Base-by-base conservation (phyloP, 2,888 invertebrate species). In the Drosophila eohydei region DNA sequence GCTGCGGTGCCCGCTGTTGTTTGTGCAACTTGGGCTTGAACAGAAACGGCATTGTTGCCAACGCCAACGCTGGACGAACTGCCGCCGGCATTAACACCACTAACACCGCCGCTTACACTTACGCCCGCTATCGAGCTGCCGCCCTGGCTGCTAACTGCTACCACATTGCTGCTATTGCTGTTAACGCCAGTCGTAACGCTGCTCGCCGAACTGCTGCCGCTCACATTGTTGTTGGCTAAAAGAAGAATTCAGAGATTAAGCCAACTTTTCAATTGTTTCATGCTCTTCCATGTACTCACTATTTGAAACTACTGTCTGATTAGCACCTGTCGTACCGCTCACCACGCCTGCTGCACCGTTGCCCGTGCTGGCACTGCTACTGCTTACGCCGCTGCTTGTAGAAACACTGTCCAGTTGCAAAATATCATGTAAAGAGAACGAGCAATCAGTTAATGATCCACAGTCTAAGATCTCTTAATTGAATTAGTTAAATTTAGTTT, bases 301-400 rank as follows among this genome's bases (percentile, higher is more conserved):
- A 80, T 92, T 92, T 65, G 92, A 86, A 68, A 90, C 91, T 57
- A 91, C 85, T 54, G 87, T 71, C 48, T 88, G 77, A 59, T 81
- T 91, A 65, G 83, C 80, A 74, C 88, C 89, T 71, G 90, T 50
- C 58, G 88, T 86, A 65, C 91, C 91, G 74, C 91, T 88, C 36
- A 88, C 92, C 52, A 91, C 88, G 72, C 90, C 91, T 40, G 86
- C 67, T 14, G 77, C 75, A 48, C 83, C 90, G 55, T 89, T 89
- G 52, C 86, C 88, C 21, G 89, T 82, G 73, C 90, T 91, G 48
- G 86, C 83, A 52, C 86, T 90, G 79, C 87, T 91, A 81, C 91
- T 93, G 81, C 90, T 92, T 3, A 90, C 92, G 71, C 89, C 91
- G 76, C 89, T 91, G 80, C 90, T 92, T 44, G 92, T 90, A 67